Evolutionary conservation across 2,797 vertebrate genomes (phyloP), one percentile per base, ranked within the genome.

Genomic region (Gymnocypris eckloni): DNA sequence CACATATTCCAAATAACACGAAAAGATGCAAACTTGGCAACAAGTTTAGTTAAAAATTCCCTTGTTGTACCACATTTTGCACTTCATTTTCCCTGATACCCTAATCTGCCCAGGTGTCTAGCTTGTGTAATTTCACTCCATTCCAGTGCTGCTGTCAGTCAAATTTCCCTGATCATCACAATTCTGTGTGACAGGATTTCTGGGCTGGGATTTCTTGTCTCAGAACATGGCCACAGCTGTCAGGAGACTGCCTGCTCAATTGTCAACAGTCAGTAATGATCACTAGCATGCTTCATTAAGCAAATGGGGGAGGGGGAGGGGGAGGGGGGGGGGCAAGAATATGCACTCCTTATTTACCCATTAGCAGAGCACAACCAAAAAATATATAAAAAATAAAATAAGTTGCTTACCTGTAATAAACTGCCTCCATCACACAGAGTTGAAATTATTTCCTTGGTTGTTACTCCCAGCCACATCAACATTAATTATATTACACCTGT

Each of bases 171-270:
- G n/a, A 28, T 9, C 39, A 79, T 28, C n/a, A 79, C n/a, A 64
- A 59, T 56, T 59, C 11, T n/a, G 33, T 41, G 20, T 59, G 4
- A 25, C 4, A 54, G 20, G 20, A 15, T 33, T 33, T 33, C 33
- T 33, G 33, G 33, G 33, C 33, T 33, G 33, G 33, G 33, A 78
- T 41, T 78, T 56, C 4, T 25, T 22, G n/a, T 78, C 52, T 39
- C 52, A 78, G 75, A 78, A 13, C 28, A 54, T 39, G 50, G 20
- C 52, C 33, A 39, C 37, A 78, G 75, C 59, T 78, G 12, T 78
- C 37, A n/a, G 75, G 4, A 20, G 6, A 77, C 33, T 56, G 15
- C 33, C 13, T 76, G 48, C 16, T 75, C 25, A 28, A 41, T 59
- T 59, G 59, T 78, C 12, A 41, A 59, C 37, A 78, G 20, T 28